Evolutionary conservation across 92 coral and sea anemone genomes (phyloP).

Genomic region (Epizoanthus scotinus): DNA sequence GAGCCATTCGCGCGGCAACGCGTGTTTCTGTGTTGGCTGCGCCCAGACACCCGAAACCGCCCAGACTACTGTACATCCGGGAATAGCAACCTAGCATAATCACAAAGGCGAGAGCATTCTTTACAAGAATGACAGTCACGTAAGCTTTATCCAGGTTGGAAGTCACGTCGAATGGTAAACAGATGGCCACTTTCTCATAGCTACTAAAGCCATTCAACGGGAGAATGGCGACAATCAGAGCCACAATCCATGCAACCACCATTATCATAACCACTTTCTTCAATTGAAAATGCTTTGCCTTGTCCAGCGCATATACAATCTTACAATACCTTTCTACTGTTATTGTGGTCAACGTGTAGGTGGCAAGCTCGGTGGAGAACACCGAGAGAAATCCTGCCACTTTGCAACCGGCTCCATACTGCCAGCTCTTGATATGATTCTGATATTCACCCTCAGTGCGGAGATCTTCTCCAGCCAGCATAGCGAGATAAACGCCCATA

Average conservation of each 20-base stretch:
- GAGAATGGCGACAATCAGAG: conserved; percentile 67
- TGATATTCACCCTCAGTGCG: conserved; percentile 72
- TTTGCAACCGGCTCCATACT: conserved; percentile 74
- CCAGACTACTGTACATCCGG: conserved; percentile 83
- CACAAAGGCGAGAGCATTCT: conserved; percentile 78
- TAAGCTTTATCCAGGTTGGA: conserved; percentile 55
- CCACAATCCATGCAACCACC: conserved; percentile 63
- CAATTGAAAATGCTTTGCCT: conserved; percentile 63
- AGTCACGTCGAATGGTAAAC: conserved; percentile 86
- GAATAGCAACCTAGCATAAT: conserved; percentile 73
- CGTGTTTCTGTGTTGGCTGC: conserved; percentile 58
- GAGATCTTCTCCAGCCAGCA: conserved; percentile 73
- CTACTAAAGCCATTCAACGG: conserved; percentile 77
- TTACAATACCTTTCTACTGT: conserved; percentile 85
- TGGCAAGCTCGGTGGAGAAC: conserved; percentile 87
- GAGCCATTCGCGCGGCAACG: conserved; percentile 86
- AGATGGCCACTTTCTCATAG: conserved; percentile 84
- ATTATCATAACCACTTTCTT: conserved; percentile 56
- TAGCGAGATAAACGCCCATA: conserved; percentile 79
- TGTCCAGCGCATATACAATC: conserved; percentile 76
- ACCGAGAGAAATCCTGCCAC: conserved; percentile 82
- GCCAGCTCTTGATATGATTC: conserved; percentile 83
- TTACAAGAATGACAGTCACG: conserved; percentile 75
- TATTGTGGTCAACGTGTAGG: conserved; percentile 65
- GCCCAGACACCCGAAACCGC: background rate